These are phyloP conservation scores for Diaphora mendica DNA, from an alignment of 2,888 invertebrate species.

Conservation along the genomic window DNA sequence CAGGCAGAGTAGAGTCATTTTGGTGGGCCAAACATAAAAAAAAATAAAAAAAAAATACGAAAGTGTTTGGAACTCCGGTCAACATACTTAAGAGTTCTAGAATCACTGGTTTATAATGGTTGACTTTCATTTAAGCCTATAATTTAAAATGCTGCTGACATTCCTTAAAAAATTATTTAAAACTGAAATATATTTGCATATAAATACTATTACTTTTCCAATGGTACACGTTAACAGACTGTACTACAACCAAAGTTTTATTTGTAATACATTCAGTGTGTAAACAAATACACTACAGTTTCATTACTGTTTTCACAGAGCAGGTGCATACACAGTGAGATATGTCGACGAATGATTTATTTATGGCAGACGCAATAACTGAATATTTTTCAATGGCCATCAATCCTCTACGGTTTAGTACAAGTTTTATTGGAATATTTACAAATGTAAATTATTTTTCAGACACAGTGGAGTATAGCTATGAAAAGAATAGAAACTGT, in stretches of 20 bases:
- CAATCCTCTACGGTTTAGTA: constrained; percentile 35
- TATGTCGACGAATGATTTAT: constrained; percentile 51
- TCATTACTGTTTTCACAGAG: constrained; percentile 32
- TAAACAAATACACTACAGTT: constrained; percentile 31
- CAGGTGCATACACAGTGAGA: constrained; percentile 50
- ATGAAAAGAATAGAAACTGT: constrained; percentile 14
- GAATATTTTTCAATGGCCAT: constrained; percentile 45
- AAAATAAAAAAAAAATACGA: too few relatives aligned
- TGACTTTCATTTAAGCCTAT: neutral
- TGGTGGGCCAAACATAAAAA: too few relatives aligned
- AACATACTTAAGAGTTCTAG: neutral
- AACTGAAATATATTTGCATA: neutral
- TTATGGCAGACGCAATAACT: constrained; percentile 36
- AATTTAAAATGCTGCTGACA: neutral
- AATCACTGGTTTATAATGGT: neutral
- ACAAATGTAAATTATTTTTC: constrained; percentile 19
- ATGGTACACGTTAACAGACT: constrained; percentile 27
- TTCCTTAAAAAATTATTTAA: neutral
- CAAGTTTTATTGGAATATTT: constrained; percentile 37
- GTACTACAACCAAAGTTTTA: constrained; percentile 8
- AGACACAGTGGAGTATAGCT: constrained; percentile 11
- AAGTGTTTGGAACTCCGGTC: too few relatives aligned
- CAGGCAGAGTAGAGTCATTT: too few relatives aligned
- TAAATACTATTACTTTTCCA: neutral
- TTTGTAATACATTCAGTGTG: constrained; percentile 29